A percentile compares a stretch with the other conserved stretches of the same genome.
These are phyloP conservation scores for Drosophila nikananu DNA, from an alignment of 1,140 invertebrate genomes.

Conservation along the genomic window DNA sequence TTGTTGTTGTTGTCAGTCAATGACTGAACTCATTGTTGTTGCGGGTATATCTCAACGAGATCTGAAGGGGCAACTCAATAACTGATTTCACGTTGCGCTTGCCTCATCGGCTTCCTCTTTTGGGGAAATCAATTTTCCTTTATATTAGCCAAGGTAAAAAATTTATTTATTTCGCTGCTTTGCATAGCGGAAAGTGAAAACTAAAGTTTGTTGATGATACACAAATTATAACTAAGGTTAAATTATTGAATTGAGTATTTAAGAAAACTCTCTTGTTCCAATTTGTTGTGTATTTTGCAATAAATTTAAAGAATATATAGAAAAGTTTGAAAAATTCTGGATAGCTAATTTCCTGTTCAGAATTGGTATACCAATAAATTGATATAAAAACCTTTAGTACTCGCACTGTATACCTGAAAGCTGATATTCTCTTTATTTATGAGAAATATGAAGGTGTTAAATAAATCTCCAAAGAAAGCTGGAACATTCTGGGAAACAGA, in stretches of 20 bases:
- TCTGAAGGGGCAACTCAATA: constrained; percentile 58
- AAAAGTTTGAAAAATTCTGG: neutral
- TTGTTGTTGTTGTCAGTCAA: constrained; percentile 60
- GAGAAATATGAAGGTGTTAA: neutral
- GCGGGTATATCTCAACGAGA: constrained; percentile 57
- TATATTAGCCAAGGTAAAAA: constrained; percentile 6
- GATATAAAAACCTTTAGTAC: no score
- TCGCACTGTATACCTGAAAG: neutral
- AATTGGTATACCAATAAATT: no score
- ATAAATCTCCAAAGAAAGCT: neutral
- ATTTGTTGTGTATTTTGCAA: neutral
- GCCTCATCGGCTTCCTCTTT: constrained; percentile 33
- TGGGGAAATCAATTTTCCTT: constrained; percentile 9
- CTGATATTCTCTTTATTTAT: neutral
- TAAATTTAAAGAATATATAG: no score
- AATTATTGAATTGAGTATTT: neutral
- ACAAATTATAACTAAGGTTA: neutral
- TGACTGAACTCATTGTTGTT: constrained; percentile 58
- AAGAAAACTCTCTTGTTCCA: neutral
- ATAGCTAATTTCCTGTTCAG: no score
- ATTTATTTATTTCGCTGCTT: neutral
- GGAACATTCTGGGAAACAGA: neutral
- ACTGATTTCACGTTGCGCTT: constrained; percentile 39
- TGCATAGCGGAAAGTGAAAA: neutral
- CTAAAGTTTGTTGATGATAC: neutral